phyloP scores from a whole-genome alignment of 1,140 invertebrate species.

The Belonocnema kinseyi region DNA sequence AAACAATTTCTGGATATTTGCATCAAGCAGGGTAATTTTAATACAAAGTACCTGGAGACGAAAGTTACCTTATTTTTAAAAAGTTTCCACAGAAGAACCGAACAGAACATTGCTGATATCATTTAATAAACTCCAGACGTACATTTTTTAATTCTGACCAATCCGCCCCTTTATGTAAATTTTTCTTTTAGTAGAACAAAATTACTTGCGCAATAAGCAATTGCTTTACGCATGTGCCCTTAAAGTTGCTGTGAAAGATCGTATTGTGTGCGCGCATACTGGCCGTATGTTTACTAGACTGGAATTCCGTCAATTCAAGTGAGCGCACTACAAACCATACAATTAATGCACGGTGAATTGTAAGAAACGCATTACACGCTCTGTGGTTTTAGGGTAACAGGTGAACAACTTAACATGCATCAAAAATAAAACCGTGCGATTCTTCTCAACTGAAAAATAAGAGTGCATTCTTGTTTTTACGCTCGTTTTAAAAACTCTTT shows the following conservation, averaged over 20 bases:
- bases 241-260: constrained; percentile 9
- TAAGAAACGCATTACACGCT: constrained; percentile 26
- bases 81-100: too few relatives aligned
- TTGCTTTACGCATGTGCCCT: not conserved
- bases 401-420: constrained; percentile 5
- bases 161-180: too few relatives aligned
- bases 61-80: too few relatives aligned
- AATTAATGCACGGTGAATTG: constrained; percentile 29
- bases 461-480: not conserved
- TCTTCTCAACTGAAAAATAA: not conserved
- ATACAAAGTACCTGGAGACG: too few relatives aligned
- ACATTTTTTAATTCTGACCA: too few relatives aligned
- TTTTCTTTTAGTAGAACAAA: not conserved
- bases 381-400: constrained; percentile 25
- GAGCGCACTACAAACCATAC: constrained; percentile 14
- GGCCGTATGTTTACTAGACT: constrained; percentile 46
- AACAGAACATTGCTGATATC: too few relatives aligned
- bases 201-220: not conserved
- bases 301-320: constrained; percentile 42
- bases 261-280: not conserved
- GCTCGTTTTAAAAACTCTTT: not conserved
- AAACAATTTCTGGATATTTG: too few relatives aligned
- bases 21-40: too few relatives aligned
- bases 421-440: constrained; percentile 13
- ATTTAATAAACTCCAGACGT: too few relatives aligned